Evolutionary conservation across 2,888 invertebrate genomes (phyloP).

Genomic region (Camptogramma bilineatum): DNA sequence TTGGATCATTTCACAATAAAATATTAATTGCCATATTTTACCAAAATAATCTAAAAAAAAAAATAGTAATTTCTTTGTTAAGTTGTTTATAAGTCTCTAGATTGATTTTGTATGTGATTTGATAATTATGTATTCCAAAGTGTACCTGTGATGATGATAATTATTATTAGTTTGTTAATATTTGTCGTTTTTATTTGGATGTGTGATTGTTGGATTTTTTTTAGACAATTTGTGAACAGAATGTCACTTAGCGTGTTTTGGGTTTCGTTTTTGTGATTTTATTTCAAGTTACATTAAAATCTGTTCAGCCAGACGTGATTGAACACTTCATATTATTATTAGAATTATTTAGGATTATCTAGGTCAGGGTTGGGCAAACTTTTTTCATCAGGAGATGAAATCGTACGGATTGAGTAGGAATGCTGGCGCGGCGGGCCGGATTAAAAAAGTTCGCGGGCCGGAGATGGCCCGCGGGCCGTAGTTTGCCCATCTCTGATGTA

Average conservation of each 20-base stretch:
- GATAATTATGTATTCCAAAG: conserved; percentile 31
- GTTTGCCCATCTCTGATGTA: too few species aligned
- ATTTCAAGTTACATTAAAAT: neutral
- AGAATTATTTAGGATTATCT: neutral
- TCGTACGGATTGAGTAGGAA: too few species aligned
- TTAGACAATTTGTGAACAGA: neutral
- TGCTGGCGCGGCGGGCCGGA: too few species aligned
- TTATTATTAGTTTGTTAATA: neutral
- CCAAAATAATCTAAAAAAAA: conserved; percentile 2
- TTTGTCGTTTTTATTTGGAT: neutral
- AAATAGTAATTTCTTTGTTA: neutral
- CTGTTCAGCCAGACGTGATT: neutral
- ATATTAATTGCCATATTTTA: neutral
- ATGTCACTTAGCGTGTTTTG: neutral
- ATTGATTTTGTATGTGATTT: conserved; percentile 3
- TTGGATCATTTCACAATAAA: neutral
- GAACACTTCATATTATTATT: neutral
- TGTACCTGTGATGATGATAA: conserved; percentile 38
- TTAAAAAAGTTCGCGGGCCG: too few species aligned
- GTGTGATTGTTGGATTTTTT: neutral
- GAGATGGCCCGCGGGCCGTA: too few species aligned
- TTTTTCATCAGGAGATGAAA: too few species aligned
- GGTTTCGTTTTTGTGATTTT: neutral
- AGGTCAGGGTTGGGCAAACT: too few species aligned
- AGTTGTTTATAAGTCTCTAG: neutral